Conservation (phyloP, 2,797 vertebrate genomes). For the Apogon talboti region DNA sequence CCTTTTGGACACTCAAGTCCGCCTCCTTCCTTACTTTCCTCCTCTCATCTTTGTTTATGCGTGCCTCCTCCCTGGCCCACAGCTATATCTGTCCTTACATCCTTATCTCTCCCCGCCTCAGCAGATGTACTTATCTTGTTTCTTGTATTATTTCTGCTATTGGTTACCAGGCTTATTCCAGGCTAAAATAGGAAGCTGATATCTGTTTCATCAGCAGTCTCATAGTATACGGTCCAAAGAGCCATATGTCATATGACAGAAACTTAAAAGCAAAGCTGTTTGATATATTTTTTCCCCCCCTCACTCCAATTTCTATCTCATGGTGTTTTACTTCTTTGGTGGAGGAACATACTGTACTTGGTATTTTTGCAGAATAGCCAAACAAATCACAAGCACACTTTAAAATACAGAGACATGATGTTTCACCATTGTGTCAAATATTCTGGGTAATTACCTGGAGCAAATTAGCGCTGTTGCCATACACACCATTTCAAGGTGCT, state of each 20-base stretch:
- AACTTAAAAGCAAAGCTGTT: constrained; percentile 3
- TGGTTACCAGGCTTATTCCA: constrained; percentile 11
- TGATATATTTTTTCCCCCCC: no score
- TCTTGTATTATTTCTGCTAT: constrained; percentile 42
- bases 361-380: background rate
- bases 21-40: background rate
- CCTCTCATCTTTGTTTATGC: constrained; percentile 11
- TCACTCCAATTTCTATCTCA: background rate
- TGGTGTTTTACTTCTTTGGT: constrained; percentile 5
- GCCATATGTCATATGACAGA: constrained; percentile 6
- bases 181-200: constrained; percentile 27
- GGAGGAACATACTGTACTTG: background rate
- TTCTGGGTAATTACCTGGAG: constrained; percentile 26
- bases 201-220: constrained; percentile 25
- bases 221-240: background rate
- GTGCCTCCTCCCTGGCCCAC: background rate
- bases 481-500: constrained; percentile 21
- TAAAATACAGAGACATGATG: constrained; percentile 2
- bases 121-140: constrained; percentile 51
- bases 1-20: background rate
- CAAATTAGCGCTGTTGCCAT: constrained; percentile 27
- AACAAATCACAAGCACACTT: background rate
- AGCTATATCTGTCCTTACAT: constrained; percentile 28
- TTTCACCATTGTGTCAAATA: constrained; percentile 24
- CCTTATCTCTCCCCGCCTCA: constrained; percentile 40